Evolutionary conservation across 35 echinoderm and acorn worm genomes (phyloP).

Genomic region (Lytechinus variegatus): DNA sequence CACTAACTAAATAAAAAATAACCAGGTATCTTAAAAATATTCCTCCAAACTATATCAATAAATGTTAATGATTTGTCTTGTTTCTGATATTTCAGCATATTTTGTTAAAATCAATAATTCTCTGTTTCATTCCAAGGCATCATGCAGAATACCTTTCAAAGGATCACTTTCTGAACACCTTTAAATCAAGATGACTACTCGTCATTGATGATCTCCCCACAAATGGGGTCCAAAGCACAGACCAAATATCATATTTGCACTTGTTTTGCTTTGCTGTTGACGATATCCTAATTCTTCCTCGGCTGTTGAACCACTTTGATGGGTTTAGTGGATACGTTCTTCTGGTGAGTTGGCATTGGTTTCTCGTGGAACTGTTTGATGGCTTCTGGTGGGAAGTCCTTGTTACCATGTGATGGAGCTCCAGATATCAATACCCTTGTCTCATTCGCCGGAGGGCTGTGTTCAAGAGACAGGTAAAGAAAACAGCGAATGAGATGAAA

Average conservation of each 20-base stretch:
- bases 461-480: neutral
- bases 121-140: neutral
- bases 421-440: conserved; percentile 77
- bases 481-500: neutral
- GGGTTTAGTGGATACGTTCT: conserved; percentile 57
- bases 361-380: conserved; percentile 84
- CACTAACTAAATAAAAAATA: neutral
- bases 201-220: neutral
- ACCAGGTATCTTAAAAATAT: neutral
- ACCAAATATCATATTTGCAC: conserved; percentile 18
- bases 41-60: neutral
- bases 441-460: conserved; percentile 63
- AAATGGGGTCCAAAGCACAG: neutral
- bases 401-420: conserved; percentile 83
- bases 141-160: neutral
- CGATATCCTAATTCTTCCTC: conserved; percentile 47
- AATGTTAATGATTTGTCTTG: neutral
- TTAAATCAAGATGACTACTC: neutral
- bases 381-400: conserved; percentile 91
- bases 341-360: conserved; percentile 79
- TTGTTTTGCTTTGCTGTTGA: neutral
- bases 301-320: conserved; percentile 70
- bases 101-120: neutral
- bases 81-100: neutral
- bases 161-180: neutral